Evolutionary conservation across 23 tunicate species (phyloP), one percentile per base, ranked within the genome.

Genomic region (Pegea sp.): DNA sequence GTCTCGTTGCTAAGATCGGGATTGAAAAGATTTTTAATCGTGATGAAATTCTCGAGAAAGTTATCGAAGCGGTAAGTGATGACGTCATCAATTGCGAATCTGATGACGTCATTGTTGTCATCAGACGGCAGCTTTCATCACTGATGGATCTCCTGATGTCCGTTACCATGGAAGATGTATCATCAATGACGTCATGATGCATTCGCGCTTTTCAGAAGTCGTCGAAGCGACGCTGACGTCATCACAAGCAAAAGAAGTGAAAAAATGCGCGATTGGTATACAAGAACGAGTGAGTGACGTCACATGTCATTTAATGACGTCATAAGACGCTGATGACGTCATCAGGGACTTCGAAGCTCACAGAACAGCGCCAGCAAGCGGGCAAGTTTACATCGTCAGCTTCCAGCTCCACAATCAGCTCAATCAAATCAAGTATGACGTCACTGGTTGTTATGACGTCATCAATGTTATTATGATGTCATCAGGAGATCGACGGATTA

Each of bases 1-100:
- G 56, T 20, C 56, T 84, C 6, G 86, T 68, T 23, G 84, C 67
- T 2, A 84, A 67, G 52, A 84, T 84, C 55, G 76, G 76, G 13
- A 72, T 76, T 26, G 95, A 72, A 33, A 74, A 84, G 53, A 68
- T 76, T 1, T 58, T 84, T 24, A 68, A 72, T 48, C 76, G 84
- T 3, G 74, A 68, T 33, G 95, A 84, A 33, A 63, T 66, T 22
- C 69, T 76, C 26, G 84, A 84, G 22, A 69, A 53, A 20, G 49
- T 84, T 19, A 5, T 84, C 21, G 70, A 67, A 27, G 84, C 84
- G 67, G 95, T 84, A 56, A 67, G 77, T 43, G 11, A 3, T 38
- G 16, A 38, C 11, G 11, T 11, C 16, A 38, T 38, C 16, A 38
- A 11, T 38, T 38, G 16, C 11, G 16, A 8, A 38, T 16, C 11